Evolutionary conservation across 1,140 invertebrate genomes (phyloP).

Genomic region (Drosophila lacertosa): DNA sequence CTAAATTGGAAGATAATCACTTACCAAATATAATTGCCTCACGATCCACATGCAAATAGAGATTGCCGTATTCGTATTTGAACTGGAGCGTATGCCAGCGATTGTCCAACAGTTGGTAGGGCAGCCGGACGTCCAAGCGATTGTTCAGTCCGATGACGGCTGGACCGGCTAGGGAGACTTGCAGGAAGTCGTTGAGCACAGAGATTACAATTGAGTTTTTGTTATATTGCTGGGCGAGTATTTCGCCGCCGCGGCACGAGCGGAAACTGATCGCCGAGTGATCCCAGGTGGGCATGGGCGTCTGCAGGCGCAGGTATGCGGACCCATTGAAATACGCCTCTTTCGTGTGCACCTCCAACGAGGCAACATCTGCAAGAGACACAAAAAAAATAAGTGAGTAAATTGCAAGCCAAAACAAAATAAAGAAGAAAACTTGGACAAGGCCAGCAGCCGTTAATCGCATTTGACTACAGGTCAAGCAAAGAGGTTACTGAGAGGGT

Average conservation of each 20-base stretch:
- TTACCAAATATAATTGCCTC: conserved; percentile 77
- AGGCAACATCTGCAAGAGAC: conserved; percentile 65
- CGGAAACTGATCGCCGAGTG: conserved; percentile 92
- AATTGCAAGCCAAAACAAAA: conserved; percentile 8
- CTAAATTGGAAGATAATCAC: conserved; percentile 39
- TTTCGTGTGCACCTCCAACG: conserved; percentile 84
- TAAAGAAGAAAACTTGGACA: conserved; percentile 44
- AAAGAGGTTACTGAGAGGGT: background rate
- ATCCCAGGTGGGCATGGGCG: conserved; percentile 89
- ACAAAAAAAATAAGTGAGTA: conserved; percentile 22
- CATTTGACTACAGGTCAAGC: conserved; percentile 58
- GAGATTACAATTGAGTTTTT: conserved; percentile 88
- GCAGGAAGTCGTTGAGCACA: conserved; percentile 88
- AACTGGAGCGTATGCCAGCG: conserved; percentile 88
- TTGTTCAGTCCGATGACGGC: conserved; percentile 84
- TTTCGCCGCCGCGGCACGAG: conserved; percentile 90
- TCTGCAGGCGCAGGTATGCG: conserved; percentile 88
- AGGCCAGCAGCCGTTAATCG: conserved; percentile 71
- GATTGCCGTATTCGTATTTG: conserved; percentile 86
- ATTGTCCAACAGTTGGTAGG: conserved; percentile 89
- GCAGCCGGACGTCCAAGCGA: conserved; percentile 87
- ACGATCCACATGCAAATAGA: conserved; percentile 85
- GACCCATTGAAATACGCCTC: conserved; percentile 93
- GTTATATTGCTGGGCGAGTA: conserved; percentile 89
- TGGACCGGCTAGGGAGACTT: conserved; percentile 87